Conservation (phyloP, 2,113 vertebrate genomes). For the Rhodinocichla rosea region DNA sequence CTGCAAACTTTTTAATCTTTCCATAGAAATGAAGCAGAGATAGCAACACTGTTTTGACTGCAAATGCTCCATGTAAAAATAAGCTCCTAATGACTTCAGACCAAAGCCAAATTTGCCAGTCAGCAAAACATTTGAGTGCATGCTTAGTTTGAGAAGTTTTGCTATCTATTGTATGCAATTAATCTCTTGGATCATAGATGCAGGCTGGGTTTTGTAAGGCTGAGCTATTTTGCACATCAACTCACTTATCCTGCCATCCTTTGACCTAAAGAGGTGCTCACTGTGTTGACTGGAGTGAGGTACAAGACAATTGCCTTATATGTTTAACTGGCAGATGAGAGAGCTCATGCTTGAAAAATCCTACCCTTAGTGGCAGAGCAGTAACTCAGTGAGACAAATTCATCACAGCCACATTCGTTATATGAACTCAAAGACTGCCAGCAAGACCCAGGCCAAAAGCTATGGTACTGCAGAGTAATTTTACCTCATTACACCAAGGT, state of each 20-base stretch:
- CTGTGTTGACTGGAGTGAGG: not conserved
- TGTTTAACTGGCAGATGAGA: slow-evolving; percentile 18
- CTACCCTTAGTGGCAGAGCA: not conserved
- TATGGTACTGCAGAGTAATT: not conserved
- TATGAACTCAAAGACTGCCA: not conserved
- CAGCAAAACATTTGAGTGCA: not conserved
- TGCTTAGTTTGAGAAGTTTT: not conserved
- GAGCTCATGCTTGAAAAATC: slow-evolving; percentile 31
- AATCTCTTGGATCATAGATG: not conserved
- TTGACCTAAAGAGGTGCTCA: slow-evolving; percentile 13
- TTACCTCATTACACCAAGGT: not conserved
- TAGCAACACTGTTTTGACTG: slow-evolving; percentile 3
- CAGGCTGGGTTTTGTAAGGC: not conserved
- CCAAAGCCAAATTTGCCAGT: not conserved
- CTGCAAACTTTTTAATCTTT: not conserved
- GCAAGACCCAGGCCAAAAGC: not conserved
- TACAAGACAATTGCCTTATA: not conserved
- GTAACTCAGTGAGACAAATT: not conserved
- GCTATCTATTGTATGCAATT: not conserved
- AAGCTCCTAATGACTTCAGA: not conserved
- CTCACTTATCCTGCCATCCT: not conserved
- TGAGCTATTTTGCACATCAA: not conserved
- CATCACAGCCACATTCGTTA: not conserved
- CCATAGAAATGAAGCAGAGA: slow-evolving; percentile 17
- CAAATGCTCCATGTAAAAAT: slow-evolving; percentile 5